Evolutionary conservation across 92 coral and sea anemone species (phyloP).

Genomic region (Bergia puertoricense): DNA sequence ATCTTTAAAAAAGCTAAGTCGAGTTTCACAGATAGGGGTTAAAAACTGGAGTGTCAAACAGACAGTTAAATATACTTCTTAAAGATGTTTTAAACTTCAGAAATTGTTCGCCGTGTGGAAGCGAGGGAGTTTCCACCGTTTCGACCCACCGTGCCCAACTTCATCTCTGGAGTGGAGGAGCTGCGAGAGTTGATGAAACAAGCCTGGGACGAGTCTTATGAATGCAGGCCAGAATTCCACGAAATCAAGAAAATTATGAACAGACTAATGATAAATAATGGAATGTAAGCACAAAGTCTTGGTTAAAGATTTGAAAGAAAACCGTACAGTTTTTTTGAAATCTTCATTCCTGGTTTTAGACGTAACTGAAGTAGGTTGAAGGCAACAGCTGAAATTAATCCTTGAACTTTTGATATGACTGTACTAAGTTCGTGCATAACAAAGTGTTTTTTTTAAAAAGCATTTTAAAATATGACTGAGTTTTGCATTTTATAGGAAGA

Average conservation of each 20-base stretch:
- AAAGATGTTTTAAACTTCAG: slow-evolving; percentile 39
- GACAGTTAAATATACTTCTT: background rate
- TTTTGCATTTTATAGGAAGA: slow-evolving; percentile 68
- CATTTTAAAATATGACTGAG: background rate
- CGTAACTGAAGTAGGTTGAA: background rate
- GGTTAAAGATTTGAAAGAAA: too few relatives aligned
- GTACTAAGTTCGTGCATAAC: background rate
- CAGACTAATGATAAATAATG: slow-evolving; percentile 84
- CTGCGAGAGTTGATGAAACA: slow-evolving; percentile 94
- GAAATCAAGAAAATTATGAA: slow-evolving; percentile 91
- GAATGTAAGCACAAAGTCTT: slow-evolving; percentile 60
- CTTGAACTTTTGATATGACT: background rate
- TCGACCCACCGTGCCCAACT: slow-evolving; percentile 89
- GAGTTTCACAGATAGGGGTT: background rate
- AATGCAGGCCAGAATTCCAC: slow-evolving; percentile 82
- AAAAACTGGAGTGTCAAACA: background rate
- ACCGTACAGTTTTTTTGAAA: too few relatives aligned
- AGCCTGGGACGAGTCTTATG: slow-evolving; percentile 93
- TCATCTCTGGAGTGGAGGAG: slow-evolving; percentile 90
- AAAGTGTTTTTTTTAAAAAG: too few relatives aligned
- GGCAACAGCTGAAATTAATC: background rate
- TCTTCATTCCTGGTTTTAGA: background rate
- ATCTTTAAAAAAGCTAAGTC: background rate
- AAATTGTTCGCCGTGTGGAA: slow-evolving; percentile 83
- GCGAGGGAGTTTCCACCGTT: slow-evolving; percentile 90